These are phyloP conservation scores for Apocheima hispidaria DNA, from an alignment of 2,888 invertebrate species.

Conservation along the genomic window DNA sequence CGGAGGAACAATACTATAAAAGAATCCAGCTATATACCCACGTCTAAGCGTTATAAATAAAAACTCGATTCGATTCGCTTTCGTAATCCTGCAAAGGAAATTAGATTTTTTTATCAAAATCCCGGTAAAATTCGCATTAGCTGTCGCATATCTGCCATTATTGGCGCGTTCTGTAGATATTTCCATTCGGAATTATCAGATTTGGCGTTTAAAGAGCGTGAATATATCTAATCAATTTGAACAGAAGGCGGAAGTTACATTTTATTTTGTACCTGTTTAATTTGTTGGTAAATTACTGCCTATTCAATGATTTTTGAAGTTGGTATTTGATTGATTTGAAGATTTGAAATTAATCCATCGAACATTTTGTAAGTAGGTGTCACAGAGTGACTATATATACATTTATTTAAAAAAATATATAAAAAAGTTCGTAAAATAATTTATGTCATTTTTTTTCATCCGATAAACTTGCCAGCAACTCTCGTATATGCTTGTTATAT, in stretches of 20 bases:
- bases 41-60: conserved; percentile 26
- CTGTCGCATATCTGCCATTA: conserved; percentile 43
- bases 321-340: background rate
- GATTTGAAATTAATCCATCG: background rate
- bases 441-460: too few species aligned
- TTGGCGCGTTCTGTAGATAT: conserved; percentile 45
- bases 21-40: conserved; percentile 22
- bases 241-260: conserved; percentile 17
- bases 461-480: too few species aligned
- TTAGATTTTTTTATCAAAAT: conserved; percentile 61
- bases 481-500: background rate
- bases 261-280: conserved; percentile 12
- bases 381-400: background rate
- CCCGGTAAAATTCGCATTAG: conserved; percentile 57
- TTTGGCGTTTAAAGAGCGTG: conserved; percentile 36
- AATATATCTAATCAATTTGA: conserved; percentile 24
- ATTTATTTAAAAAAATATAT: too few species aligned
- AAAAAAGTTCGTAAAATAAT: too few species aligned
- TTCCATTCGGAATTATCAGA: conserved; percentile 47
- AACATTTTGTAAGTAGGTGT: too few species aligned
- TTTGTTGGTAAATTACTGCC: conserved; percentile 10
- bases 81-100: conserved; percentile 56
- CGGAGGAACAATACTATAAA: conserved; percentile 12
- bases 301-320: conserved; percentile 8
- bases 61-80: conserved; percentile 47